Conservation (phyloP, 2,888 invertebrate species). For the Lithophane socia region DNA sequence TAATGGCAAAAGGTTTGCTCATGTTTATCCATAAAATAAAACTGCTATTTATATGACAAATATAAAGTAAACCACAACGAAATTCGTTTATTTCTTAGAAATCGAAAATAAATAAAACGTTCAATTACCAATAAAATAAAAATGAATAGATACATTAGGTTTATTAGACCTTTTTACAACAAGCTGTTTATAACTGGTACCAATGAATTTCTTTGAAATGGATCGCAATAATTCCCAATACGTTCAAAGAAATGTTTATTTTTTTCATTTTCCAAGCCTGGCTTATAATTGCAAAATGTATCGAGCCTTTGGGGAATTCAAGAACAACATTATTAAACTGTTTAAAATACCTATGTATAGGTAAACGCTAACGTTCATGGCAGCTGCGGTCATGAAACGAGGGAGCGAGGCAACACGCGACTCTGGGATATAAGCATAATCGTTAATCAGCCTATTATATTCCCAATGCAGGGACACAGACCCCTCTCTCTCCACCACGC, state of each 20-base stretch:
- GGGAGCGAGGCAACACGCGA: not conserved
- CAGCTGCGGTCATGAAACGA: not conserved
- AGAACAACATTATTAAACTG: constrained; percentile 26
- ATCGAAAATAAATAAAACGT: constrained; percentile 2
- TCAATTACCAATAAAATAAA: constrained; percentile 16
- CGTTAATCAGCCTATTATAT: too few relatives aligned
- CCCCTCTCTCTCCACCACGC: too few relatives aligned
- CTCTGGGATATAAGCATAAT: not conserved
- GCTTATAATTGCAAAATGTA: constrained; percentile 29
- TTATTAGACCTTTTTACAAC: constrained; percentile 11
- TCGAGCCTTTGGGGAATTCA: constrained; percentile 10
- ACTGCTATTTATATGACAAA: constrained; percentile 2
- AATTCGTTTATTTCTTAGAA: not conserved
- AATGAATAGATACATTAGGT: constrained; percentile 8
- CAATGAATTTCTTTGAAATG: constrained; percentile 17
- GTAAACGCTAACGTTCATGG: too few relatives aligned
- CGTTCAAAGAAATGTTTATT: not conserved
- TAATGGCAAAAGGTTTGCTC: not conserved
- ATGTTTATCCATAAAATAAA: constrained; percentile 5
- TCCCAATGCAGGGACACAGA: too few relatives aligned
- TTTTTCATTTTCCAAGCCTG: constrained; percentile 10
- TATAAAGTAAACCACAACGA: not conserved
- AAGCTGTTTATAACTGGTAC: constrained; percentile 9
- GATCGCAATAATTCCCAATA: constrained; percentile 32
- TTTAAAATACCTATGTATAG: not conserved